Evolutionary conservation across 2,888 invertebrate genomes (phyloP), one percentile per base, ranked within the genome.

Genomic region (Metopia argyrocephala): DNA sequence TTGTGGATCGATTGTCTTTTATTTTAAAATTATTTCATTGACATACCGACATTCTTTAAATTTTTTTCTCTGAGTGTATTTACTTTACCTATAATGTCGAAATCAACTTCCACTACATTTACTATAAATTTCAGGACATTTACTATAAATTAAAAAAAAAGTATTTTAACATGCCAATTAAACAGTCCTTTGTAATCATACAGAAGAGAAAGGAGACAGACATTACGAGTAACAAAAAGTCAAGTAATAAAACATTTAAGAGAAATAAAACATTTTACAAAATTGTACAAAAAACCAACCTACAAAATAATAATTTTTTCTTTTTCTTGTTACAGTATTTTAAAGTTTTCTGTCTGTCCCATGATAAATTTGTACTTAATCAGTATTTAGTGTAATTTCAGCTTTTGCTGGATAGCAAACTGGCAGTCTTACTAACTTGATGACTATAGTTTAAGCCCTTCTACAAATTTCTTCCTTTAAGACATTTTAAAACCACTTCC

Each of bases 311-410:
- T n/a, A n/a, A n/a, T n/a, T n/a, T n/a, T n/a, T n/a, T n/a, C n/a
- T n/a, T n/a, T n/a, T n/a, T n/a, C n/a, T n/a, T 78, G 71, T 78
- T 78, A 48, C 61, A 71, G 54, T 54, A 59, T 52, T 48, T 25
- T 64, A 48, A 3, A 31, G 54, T 27, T 54, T 46, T 65, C 38
- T 12, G 76, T 59, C 71, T 73, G 78, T 75, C 78, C 85, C 73
- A 87, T 90, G 89, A 89, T 90, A 89, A 89, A 89, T 90, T 87
- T 87, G 85, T 88, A 89, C 89, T 90, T 89, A 90, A 90, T 90
- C 90, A 90, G 90, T 89, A 88, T 90, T 89, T 89, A 89, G 90
- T 89, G 89, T 89, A 89, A 89, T 89, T 89, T 90, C 85, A 89
- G 89, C 88, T 87, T 84, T 75, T 82, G 81, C 74, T 76, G 74